phyloP scores from a whole-genome alignment of 2,113 vertebrate genomes.

The Macroglossus sobrinus region DNA sequence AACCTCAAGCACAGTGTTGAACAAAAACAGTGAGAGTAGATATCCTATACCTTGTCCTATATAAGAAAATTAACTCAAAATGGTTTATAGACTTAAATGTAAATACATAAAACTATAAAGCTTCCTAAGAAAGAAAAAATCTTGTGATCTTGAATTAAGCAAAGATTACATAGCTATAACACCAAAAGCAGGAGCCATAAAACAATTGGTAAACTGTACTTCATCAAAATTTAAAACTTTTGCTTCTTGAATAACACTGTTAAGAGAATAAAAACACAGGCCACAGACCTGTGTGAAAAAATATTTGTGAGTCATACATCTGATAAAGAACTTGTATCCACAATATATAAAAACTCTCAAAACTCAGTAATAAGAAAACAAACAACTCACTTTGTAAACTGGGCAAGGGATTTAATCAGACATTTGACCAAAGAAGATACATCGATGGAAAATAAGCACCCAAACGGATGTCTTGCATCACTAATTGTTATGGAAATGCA shows the following conservation, averaged over 20 bases:
- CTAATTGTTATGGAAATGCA: neutral
- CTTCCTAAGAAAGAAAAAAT: neutral
- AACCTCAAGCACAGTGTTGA: neutral
- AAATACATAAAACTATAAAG: neutral
- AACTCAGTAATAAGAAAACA: neutral
- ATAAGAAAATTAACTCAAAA: neutral
- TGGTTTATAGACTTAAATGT: neutral
- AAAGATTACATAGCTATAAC: neutral
- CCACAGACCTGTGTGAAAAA: neutral
- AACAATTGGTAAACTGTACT: neutral
- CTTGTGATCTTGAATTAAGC: neutral
- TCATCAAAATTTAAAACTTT: neutral
- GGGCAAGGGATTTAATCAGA: neutral
- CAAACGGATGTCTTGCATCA: neutral
- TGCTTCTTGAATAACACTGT: neutral
- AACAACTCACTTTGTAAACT: neutral
- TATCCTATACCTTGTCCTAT: neutral
- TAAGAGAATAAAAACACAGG: neutral
- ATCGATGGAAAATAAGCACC: neutral
- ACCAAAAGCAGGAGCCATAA: neutral
- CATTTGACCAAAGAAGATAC: neutral
- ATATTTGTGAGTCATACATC: neutral
- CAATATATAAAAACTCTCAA: neutral
- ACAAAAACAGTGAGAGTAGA: neutral
- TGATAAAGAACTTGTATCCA: neutral